Percentiles rank a stretch among this genome's conserved stretches.
Evolutionary conservation across 2,113 vertebrate species (phyloP).

Genomic region (Todiramphus chloris): DNA sequence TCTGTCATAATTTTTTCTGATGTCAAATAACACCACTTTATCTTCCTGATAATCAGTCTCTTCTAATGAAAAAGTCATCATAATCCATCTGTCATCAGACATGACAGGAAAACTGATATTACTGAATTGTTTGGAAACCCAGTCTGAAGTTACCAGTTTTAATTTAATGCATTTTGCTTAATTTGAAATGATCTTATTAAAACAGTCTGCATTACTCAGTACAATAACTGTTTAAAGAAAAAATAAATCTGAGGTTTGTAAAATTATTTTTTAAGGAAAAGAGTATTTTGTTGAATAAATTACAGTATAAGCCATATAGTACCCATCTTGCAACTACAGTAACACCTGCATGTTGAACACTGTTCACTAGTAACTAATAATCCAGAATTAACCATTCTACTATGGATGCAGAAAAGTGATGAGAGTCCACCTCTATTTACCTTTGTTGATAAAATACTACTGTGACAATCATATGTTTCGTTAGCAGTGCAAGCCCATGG

Average conservation of each 20-base stretch:
- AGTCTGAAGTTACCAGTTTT: neutral
- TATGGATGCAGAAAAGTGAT: neutral
- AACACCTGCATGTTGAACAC: neutral
- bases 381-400: neutral
- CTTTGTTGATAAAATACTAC: neutral
- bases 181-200: neutral
- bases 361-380: neutral
- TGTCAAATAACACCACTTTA: neutral
- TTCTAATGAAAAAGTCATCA: neutral
- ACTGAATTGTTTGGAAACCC: neutral
- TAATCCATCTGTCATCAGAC: neutral
- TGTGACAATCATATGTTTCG: neutral
- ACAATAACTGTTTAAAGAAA: neutral
- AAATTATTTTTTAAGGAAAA: neutral
- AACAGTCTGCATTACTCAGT: neutral
- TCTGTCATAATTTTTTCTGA: neutral
- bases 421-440: neutral
- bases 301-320: neutral
- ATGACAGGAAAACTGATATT: neutral
- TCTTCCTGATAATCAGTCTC: neutral
- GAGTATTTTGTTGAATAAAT: neutral
- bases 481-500: neutral
- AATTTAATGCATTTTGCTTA: neutral
- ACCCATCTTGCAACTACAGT: neutral
- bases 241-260: neutral